phyloP scores from a whole-genome alignment of 2,888 invertebrate genomes.

The Invenusta paracnida region DNA sequence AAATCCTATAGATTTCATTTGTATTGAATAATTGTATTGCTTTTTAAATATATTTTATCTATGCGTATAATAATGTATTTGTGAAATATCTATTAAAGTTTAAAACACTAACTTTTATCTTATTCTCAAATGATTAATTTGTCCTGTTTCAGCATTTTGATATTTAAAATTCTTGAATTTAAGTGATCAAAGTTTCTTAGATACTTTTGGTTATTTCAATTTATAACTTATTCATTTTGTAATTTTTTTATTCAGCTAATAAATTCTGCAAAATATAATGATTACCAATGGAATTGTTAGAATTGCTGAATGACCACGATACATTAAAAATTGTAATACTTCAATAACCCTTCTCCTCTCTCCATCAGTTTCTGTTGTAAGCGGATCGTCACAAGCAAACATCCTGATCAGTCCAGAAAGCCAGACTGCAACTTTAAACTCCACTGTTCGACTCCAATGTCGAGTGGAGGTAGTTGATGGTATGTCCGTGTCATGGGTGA shows the following conservation, averaged over 20 bases:
- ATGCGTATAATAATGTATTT: too few species aligned
- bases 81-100: too few species aligned
- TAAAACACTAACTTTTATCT: too few species aligned
- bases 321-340: not conserved
- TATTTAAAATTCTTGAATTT: too few species aligned
- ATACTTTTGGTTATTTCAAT: too few species aligned
- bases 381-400: not conserved
- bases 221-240: too few species aligned
- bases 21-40: too few species aligned
- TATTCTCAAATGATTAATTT: too few species aligned
- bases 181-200: too few species aligned
- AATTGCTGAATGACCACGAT: not conserved
- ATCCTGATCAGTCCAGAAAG: slow-evolving; percentile 28
- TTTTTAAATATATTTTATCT: too few species aligned
- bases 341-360: not conserved
- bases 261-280: not conserved
- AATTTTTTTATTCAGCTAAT: not conserved
- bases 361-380: not conserved
- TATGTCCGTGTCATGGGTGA: slow-evolving; percentile 30
- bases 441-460: slow-evolving; percentile 36
- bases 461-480: slow-evolving; percentile 11
- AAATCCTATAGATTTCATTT: too few species aligned
- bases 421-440: slow-evolving; percentile 32
- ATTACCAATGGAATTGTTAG: not conserved
- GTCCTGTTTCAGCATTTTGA: too few species aligned